Evolutionary conservation across 30 jellyfish, hydroid and myxozoan species (phyloP).

Genomic region (Sanderia malayensis): DNA sequence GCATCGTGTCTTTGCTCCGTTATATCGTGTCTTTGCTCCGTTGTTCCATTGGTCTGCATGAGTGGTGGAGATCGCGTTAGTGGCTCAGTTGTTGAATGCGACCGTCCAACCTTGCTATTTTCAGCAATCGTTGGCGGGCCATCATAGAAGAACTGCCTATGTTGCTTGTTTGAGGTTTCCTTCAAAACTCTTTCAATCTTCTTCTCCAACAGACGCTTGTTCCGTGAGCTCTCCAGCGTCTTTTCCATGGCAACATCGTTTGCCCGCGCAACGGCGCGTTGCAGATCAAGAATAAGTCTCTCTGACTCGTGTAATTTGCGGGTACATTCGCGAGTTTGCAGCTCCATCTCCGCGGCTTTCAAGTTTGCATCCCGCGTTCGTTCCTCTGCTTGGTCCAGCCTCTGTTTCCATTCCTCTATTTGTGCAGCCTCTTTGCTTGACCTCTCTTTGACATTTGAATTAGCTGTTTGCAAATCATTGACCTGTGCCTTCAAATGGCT

Average conservation of each 20-base stretch:
- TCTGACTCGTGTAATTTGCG: conserved; percentile 80
- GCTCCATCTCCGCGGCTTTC: conserved; percentile 50
- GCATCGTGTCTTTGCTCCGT: not conserved
- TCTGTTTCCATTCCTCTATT: conserved; percentile 20
- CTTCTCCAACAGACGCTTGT: conserved; percentile 62
- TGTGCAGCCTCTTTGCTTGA: conserved; percentile 1
- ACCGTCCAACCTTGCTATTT: conserved; percentile 1
- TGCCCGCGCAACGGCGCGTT: conserved; percentile 88
- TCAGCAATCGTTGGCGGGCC: conserved; percentile 24
- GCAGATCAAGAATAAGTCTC: conserved; percentile 66
- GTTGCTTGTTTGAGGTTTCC: conserved; percentile 65
- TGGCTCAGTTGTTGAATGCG: not conserved
- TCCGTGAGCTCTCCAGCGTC: conserved; percentile 85
- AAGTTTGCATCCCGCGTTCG: conserved; percentile 40
- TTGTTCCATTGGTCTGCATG: not conserved
- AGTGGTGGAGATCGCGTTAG: not conserved
- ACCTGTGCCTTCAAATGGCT: conserved; percentile 18
- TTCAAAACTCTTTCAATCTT: conserved; percentile 67
- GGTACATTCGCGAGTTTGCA: conserved; percentile 60
- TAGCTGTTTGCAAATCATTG: not conserved
- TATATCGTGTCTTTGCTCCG: not conserved
- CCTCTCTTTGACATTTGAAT: conserved; percentile 4
- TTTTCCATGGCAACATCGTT: conserved; percentile 97
- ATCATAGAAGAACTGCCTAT: conserved; percentile 57
- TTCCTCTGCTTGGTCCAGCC: conserved; percentile 13